A percentile compares a stretch with the other conserved stretches of the same genome.
Evolutionary conservation across 2,888 invertebrate species (phyloP).

Genomic region (Folsomia candida): DNA sequence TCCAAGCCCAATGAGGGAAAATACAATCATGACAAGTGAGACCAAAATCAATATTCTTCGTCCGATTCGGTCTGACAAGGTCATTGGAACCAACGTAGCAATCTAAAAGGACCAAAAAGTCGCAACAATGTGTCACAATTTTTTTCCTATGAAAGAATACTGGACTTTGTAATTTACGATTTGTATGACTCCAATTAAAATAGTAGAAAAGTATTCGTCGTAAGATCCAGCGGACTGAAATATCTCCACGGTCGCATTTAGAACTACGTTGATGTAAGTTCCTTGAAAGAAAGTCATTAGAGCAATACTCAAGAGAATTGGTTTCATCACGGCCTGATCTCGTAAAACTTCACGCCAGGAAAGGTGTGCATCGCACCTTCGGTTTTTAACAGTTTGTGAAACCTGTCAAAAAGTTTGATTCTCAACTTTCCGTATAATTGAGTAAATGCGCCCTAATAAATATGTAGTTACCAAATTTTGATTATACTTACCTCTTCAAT

Average conservation of each 20-base stretch:
- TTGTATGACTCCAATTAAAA: constrained; percentile 61
- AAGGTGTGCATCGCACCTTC: too few relatives aligned
- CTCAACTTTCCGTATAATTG: too few relatives aligned
- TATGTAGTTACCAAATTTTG: too few relatives aligned
- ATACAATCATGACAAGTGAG: constrained; percentile 70
- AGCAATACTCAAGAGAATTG: constrained; percentile 70
- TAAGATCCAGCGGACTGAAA: constrained; percentile 63
- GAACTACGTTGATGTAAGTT: constrained; percentile 78
- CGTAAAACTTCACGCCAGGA: too few relatives aligned
- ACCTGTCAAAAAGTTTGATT: too few relatives aligned
- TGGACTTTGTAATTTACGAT: constrained; percentile 51
- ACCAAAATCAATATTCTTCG: constrained; percentile 72
- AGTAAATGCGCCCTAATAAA: too few relatives aligned
- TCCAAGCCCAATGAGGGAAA: constrained; percentile 68
- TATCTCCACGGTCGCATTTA: constrained; percentile 72
- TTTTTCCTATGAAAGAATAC: too few relatives aligned
- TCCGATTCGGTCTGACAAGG: constrained; percentile 75
- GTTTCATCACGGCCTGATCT: constrained; percentile 55
- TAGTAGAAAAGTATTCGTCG: constrained; percentile 60
- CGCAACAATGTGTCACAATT: not conserved
- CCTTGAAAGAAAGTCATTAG: constrained; percentile 82
- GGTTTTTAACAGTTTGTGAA: too few relatives aligned
- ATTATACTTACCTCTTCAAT: too few relatives aligned
- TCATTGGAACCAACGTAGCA: constrained; percentile 58
- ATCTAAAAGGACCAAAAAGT: constrained; percentile 16